phyloP scores from a whole-genome alignment of 2,113 vertebrate genomes.

The Myrmophylax atrothorax region DNA sequence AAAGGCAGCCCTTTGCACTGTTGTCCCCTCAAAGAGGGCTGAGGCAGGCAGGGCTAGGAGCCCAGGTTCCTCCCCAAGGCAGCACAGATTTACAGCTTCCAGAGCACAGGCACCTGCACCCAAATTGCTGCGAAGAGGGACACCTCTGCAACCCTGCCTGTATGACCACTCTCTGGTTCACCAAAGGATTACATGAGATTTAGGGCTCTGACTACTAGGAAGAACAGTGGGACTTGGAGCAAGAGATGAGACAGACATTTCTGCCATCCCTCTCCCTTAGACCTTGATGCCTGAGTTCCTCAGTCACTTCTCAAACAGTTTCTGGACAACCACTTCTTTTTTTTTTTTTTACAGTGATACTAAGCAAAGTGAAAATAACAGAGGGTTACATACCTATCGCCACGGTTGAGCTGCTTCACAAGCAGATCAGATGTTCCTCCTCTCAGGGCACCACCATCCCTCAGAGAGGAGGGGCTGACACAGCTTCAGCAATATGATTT shows the following conservation, averaged over 20 bases:
- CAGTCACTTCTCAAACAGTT: neutral
- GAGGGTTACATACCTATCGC: neutral
- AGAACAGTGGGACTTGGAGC: neutral
- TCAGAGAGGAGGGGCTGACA: neutral
- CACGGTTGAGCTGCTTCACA: neutral
- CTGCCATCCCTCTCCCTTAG: neutral
- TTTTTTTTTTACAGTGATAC: neutral
- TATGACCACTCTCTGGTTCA: rapidly evolving
- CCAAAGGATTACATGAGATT: neutral
- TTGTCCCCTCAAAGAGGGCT: neutral
- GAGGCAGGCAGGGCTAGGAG: neutral
- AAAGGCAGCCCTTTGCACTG: neutral
- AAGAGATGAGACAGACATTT: neutral
- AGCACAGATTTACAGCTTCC: neutral
- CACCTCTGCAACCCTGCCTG: neutral
- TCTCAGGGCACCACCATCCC: neutral
- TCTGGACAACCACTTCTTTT: neutral
- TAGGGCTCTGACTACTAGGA: neutral
- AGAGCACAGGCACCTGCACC: neutral
- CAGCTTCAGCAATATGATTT: neutral
- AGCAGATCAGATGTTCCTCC: neutral
- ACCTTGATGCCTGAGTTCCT: neutral
- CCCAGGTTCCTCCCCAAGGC: neutral
- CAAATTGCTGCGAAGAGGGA: neutral
- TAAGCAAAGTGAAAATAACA: neutral